A percentile compares a stretch with the other conserved stretches of the same genome.
Evolutionary conservation across 2,888 invertebrate genomes (phyloP).

Genomic region (Aleiodes leptofemur): DNA sequence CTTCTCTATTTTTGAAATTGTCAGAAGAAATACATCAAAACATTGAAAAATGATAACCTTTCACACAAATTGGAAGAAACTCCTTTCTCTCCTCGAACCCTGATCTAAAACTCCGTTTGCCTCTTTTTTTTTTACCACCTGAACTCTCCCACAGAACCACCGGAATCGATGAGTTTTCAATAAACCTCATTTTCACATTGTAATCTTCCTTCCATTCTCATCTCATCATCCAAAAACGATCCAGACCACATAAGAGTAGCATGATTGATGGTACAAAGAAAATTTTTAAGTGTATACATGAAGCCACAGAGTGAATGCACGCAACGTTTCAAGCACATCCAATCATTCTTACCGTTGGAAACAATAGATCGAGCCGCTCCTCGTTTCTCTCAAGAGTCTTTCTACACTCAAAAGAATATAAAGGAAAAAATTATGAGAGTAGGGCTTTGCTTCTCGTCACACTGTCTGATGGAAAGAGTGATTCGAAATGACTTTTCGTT

Average conservation of each 20-base stretch:
- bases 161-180: no score
- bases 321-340: slow-evolving; percentile 31
- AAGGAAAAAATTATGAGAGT: slow-evolving; percentile 8
- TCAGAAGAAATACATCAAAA: no score
- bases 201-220: not conserved
- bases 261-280: slow-evolving; percentile 37
- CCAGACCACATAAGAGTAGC: slow-evolving; percentile 5
- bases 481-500: slow-evolving; percentile 31
- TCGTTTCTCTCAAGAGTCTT: slow-evolving; percentile 24
- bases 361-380: slow-evolving; percentile 27
- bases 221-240: slow-evolving; percentile 12
- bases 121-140: no score
- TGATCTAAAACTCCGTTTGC: no score
- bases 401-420: not conserved
- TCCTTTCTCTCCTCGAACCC: no score
- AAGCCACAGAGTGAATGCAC: slow-evolving; percentile 18
- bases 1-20: no score
- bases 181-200: no score
- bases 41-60: no score
- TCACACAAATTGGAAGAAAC: no score
- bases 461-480: slow-evolving; percentile 22
- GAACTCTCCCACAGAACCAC: no score
- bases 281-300: slow-evolving; percentile 19
- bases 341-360: slow-evolving; percentile 28
- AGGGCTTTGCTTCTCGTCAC: slow-evolving; percentile 13